Base-by-base conservation (phyloP, 2,797 vertebrate genomes). In the Spea hammondii region DNA sequence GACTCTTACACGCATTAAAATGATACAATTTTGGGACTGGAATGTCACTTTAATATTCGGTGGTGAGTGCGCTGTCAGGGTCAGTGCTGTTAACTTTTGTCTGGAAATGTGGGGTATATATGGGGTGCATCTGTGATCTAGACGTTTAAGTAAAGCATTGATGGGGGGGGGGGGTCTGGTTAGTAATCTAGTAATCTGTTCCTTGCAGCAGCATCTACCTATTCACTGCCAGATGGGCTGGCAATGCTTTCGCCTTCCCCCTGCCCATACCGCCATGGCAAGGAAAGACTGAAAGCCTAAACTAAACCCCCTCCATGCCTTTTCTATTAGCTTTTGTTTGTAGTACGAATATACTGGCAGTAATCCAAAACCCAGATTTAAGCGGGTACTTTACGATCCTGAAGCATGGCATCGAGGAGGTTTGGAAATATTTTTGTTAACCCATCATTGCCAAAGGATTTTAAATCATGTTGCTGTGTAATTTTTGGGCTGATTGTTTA, bases 361-460 rank as follows among this genome's bases (percentile, higher is more conserved):
- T 62, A 6, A 62, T 17, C 6, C 59, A 6, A 10, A 62, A 17
- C 6, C 59, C 32, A 17, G 4, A 62, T 62, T 62, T 6, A 62
- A 17, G 14, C n/a, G 32, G 2, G n/a, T 17, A 17, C 14, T 62
- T 62, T 32, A 32, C 32, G 32, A 32, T 12, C 11, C 51, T 12
- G 51, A 54, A 54, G 51, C 51, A 54, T 54, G 7, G 51, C 4
- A 12, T 7, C 7, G 7, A 54, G 51, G 51, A 8, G 11, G 51
- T 54, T 54, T 54, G 2, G 51, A 54, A 54, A 54, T 54, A 54
- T 54, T 12, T 54, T 57, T 57, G 12, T 57, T 72, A 44, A 72
- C 60, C 50, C 47, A 47, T 54, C 68, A 48, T 71, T 65, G 59
- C 68, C 59, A 65, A 17, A 70, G 57, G 32, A n/a, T 65, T 11